Evolutionary conservation across 2,888 invertebrate species (phyloP).

Genomic region (Drosophila rubida): DNA sequence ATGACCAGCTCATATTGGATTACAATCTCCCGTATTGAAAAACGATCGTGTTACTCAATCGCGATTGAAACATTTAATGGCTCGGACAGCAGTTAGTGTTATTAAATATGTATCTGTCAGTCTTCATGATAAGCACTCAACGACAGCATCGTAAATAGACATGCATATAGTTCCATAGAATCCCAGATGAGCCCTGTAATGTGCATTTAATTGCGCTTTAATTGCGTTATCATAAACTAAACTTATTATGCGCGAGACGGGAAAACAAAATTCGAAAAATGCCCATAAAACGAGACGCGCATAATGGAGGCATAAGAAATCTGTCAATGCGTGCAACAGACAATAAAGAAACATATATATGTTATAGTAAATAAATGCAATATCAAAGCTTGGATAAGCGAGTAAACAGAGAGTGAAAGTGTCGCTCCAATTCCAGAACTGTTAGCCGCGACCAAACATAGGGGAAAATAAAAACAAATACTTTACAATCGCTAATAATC

Average conservation of each 20-base stretch:
- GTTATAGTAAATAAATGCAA: conserved; percentile 15
- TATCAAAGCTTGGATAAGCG: conserved; percentile 36
- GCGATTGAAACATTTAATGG: conserved; percentile 35
- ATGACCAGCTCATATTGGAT: conserved; percentile 30
- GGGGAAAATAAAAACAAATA: conserved; percentile 58
- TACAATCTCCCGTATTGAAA: conserved; percentile 50
- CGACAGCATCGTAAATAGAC: conserved; percentile 21
- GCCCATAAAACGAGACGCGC: conserved; percentile 27
- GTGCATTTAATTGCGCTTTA: conserved; percentile 57
- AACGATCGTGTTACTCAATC: conserved; percentile 58
- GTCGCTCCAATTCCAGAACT: conserved; percentile 49
- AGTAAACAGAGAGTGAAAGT: conserved; percentile 56
- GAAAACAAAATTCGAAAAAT: conserved; percentile 9
- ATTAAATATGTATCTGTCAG: conserved; percentile 48
- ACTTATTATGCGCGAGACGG: background rate
- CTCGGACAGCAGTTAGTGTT: conserved; percentile 35
- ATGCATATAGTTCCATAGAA: conserved; percentile 34
- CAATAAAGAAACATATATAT: conserved; percentile 46
- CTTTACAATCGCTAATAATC: conserved; percentile 52
- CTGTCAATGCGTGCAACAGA: conserved; percentile 45
- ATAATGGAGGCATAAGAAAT: conserved; percentile 57
- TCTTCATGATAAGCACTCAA: conserved; percentile 59
- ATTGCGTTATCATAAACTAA: conserved; percentile 48
- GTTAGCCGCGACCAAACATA: conserved; percentile 57
- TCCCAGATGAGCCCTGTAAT: conserved; percentile 21